phyloP scores from a whole-genome alignment of 2,113 vertebrate species.

The Melierax canorus region DNA sequence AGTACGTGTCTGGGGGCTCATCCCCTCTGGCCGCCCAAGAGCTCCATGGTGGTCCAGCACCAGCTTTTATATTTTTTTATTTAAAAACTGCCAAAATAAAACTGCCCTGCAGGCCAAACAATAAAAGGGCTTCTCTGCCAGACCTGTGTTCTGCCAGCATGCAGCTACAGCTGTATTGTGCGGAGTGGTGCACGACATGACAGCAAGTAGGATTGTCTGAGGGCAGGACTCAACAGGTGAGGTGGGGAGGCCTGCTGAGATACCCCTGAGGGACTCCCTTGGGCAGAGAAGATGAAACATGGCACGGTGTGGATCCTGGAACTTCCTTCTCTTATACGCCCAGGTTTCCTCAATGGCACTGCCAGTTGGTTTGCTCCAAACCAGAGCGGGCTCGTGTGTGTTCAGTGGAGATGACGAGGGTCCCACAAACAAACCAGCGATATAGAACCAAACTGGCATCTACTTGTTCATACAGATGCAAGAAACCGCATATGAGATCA shows the following conservation, averaged over 20 bases:
- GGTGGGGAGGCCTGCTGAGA: background rate
- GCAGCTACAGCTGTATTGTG: background rate
- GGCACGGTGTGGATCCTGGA: background rate
- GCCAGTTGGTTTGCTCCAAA: background rate
- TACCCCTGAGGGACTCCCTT: background rate
- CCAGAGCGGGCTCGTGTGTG: background rate
- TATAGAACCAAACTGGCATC: background rate
- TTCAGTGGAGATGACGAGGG: background rate
- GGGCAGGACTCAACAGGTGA: background rate
- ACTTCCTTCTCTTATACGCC: background rate
- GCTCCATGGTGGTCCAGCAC: background rate
- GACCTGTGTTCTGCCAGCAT: background rate
- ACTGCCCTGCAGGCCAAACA: background rate
- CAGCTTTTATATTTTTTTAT: background rate
- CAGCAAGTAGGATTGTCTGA: background rate
- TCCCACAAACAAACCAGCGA: background rate
- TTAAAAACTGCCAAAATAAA: background rate
- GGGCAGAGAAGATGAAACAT: background rate
- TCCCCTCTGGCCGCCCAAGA: background rate
- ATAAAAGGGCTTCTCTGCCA: background rate
- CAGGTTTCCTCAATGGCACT: background rate
- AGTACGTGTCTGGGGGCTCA: background rate
- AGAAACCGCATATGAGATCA: background rate
- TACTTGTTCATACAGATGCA: background rate
- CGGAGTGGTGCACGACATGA: rapidly evolving